Conservation (phyloP, 2,113 vertebrate genomes). For the Ellobius talpinus region DNA sequence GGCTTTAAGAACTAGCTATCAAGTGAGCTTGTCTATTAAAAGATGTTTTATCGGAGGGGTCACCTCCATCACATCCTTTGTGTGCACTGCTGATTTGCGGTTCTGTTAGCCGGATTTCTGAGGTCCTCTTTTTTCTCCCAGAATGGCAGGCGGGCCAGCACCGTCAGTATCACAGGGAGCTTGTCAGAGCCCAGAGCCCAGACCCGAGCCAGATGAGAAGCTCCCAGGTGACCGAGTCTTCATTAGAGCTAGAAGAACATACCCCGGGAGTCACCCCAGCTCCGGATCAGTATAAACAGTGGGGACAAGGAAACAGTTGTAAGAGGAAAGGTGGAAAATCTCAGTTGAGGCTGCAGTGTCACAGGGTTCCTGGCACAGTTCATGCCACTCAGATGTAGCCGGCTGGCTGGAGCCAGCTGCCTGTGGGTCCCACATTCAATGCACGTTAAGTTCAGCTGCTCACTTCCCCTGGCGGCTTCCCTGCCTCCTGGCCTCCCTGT, state of each 20-base stretch:
- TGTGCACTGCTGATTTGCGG: neutral
- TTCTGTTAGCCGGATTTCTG: neutral
- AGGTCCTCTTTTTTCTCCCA: neutral
- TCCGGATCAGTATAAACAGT: neutral
- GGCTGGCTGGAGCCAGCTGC: neutral
- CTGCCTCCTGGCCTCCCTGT: neutral
- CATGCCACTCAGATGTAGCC: neutral
- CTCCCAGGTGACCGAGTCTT: neutral
- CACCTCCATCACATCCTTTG: neutral
- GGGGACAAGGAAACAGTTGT: neutral
- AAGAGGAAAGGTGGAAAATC: neutral
- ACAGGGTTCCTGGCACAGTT: neutral
- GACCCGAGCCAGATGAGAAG: neutral
- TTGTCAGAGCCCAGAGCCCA: neutral
- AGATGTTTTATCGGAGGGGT: neutral
- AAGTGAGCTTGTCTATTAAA: neutral
- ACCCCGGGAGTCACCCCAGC: neutral
- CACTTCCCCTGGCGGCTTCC: too few species aligned
- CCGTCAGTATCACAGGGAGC: neutral
- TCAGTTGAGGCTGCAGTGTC: neutral
- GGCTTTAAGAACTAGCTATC: neutral
- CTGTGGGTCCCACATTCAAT: neutral
- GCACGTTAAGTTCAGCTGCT: too few species aligned
- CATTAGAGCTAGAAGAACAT: neutral
- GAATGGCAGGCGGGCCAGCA: neutral